Evolutionary conservation across 2,888 invertebrate genomes (phyloP), one percentile per base, ranked within the genome.

Genomic region (Leptogaster cylindrica): DNA sequence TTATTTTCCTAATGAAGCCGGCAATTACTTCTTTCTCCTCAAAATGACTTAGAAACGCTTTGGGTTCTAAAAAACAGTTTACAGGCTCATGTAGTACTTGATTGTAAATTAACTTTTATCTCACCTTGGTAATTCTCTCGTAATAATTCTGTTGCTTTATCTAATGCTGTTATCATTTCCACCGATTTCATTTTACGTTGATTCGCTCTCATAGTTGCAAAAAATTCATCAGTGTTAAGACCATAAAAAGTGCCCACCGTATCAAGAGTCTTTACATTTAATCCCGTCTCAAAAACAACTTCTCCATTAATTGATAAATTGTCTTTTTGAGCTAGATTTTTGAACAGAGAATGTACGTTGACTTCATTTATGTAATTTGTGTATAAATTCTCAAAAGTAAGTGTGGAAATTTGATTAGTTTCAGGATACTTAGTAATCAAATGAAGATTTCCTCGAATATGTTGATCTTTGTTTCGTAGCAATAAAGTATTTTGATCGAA

Each of bases 401-500:
- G 75, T 5, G 76, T 73, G 3, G 76, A 66, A 41, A 80, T 76
- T 31, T 72, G 72, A 16, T 74, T 71, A 5, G 72, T 72, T 1
- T 73, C 67, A 0, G 73, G 50, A 2, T 73, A 69, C 68, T 73
- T 73, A 28, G 75, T 77, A 7, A 72, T 66, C 23, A 80, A 73
- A 63, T 72, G 20, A n/a, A 79, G 41, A 52, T 74, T 74, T 10
- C 76, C 77, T 3, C 65, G 25, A 3, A 72, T 71, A 46, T 50
- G 61, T 70, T 80, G 80, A 2, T 75, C 70, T 7, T 68, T 68
- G 64, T 76, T 75, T 20, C 75, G 72, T 2, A 77, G 70, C 27
- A 82, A 76, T 76, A 82, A 75, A 20, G 82, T 73, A 44, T 78
- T 73, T n/a, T 79, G 73, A n/a, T 76, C 73, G 72, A 84, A 82